Evolutionary conservation across 2,888 invertebrate genomes (phyloP).

Genomic region (Eilema griseolum): DNA sequence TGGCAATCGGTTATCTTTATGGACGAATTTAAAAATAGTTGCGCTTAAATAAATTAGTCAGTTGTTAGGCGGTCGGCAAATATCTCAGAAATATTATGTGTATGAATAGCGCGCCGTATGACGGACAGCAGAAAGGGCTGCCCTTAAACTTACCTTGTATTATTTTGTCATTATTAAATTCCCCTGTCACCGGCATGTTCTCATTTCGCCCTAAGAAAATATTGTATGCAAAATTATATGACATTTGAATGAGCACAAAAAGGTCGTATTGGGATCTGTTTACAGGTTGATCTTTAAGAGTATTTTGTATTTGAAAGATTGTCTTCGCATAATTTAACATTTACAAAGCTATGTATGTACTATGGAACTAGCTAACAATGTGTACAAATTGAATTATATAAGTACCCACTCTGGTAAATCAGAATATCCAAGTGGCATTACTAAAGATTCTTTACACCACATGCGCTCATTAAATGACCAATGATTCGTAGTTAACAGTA

Average conservation of each 20-base stretch:
- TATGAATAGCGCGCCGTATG: constrained; percentile 84
- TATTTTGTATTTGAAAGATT: constrained; percentile 58
- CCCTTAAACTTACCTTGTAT: constrained; percentile 85
- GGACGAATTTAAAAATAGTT: constrained; percentile 51
- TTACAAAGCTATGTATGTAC: constrained; percentile 27
- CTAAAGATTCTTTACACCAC: constrained; percentile 43
- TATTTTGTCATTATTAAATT: constrained; percentile 88
- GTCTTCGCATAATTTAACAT: constrained; percentile 41
- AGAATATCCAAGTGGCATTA: not conserved
- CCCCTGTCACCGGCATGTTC: constrained; percentile 82
- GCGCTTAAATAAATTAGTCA: constrained; percentile 77
- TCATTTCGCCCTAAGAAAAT: constrained; percentile 84
- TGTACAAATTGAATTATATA: not conserved
- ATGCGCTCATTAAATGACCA: constrained; percentile 62
- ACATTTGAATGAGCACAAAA: constrained; percentile 85
- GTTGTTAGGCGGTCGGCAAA: constrained; percentile 81
- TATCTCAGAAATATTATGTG: constrained; percentile 83
- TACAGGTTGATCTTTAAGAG: constrained; percentile 62
- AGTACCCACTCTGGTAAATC: constrained; percentile 1
- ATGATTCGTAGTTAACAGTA: constrained; percentile 60
- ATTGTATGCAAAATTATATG: constrained; percentile 87
- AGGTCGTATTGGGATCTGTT: constrained; percentile 77
- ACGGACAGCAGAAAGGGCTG: constrained; percentile 86
- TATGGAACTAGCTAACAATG: constrained; percentile 27
- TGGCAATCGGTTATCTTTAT: constrained; percentile 35